phyloP scores from a whole-genome alignment of 2,113 vertebrate genomes.

The Fukomys damarensis region DNA sequence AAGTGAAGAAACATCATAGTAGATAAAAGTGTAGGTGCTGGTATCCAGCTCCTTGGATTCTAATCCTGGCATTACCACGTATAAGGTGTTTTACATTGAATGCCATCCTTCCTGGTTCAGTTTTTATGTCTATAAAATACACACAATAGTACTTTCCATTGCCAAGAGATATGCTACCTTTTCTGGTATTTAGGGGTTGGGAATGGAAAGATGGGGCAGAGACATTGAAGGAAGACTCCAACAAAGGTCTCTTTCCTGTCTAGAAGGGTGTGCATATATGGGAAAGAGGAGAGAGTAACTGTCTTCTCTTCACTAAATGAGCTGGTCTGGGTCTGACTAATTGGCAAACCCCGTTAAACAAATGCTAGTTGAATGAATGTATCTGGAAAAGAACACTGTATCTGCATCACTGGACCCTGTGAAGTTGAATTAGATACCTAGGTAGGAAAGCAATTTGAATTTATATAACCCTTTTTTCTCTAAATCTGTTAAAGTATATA shows the following conservation, averaged over 20 bases:
- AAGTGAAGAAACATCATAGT: not conserved
- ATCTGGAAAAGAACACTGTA: conserved; percentile 28
- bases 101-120: not conserved
- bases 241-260: not conserved
- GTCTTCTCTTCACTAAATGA: not conserved
- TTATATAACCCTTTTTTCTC: conserved; percentile 33
- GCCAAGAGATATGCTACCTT: not conserved
- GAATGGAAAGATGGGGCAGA: not conserved
- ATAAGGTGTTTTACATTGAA: not conserved
- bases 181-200: not conserved
- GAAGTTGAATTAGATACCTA: conserved; percentile 50
- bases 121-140: not conserved
- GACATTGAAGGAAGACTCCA: not conserved
- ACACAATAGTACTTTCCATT: not conserved
- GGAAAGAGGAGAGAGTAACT: not conserved
- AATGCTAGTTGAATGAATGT: not conserved
- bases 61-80: not conserved
- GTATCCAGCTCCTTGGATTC: not conserved
- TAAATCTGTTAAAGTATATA: conserved; percentile 26
- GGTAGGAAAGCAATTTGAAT: conserved; percentile 68
- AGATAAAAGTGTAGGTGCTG: not conserved
- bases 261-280: not conserved
- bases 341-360: not conserved
- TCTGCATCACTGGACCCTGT: not conserved
- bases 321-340: not conserved